Percentiles rank a stretch among this genome's conserved stretches.
Evolutionary conservation across 1,140 invertebrate genomes (phyloP).

Genomic region (Caenorhabditis tropicalis): DNA sequence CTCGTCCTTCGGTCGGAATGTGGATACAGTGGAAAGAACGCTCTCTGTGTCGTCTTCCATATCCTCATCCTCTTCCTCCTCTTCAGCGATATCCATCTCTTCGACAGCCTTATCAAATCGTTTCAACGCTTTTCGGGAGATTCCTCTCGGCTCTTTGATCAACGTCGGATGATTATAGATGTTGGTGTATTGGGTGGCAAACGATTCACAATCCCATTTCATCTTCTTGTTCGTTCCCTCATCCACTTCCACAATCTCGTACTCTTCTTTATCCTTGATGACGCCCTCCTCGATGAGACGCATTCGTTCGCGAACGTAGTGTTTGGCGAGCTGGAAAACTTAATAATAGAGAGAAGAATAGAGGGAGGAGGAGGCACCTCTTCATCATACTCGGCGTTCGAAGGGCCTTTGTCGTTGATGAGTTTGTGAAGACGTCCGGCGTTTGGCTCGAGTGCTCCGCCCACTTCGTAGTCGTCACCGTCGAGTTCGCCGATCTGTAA

Average conservation of each 20-base stretch:
- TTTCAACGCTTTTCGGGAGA: slow-evolving; percentile 27
- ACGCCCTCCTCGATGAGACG: slow-evolving; percentile 48
- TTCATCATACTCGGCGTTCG: slow-evolving; percentile 46
- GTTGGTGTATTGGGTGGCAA: slow-evolving; percentile 74
- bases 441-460: slow-evolving; percentile 44
- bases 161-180: slow-evolving; percentile 73
- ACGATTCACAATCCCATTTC: slow-evolving; percentile 92
- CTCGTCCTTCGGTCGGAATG: slow-evolving; percentile 81
- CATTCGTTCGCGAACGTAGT: slow-evolving; percentile 46
- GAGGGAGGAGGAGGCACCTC: too few relatives aligned
- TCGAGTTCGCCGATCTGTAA: slow-evolving; percentile 73
- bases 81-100: slow-evolving; percentile 23
- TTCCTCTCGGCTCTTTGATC: slow-evolving; percentile 78
- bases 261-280: slow-evolving; percentile 51
- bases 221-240: slow-evolving; percentile 58
- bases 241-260: slow-evolving; percentile 55
- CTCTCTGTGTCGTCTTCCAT: neutral
- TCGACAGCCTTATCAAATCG: neutral
- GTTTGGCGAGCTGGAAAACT: slow-evolving; percentile 41
- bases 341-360: neutral
- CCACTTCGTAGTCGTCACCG: slow-evolving; percentile 52
- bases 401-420: slow-evolving; percentile 18
- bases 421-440: slow-evolving; percentile 47
- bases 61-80: slow-evolving; percentile 17
- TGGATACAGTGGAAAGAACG: slow-evolving; percentile 7